Conservation (phyloP, 2,888 invertebrate genomes). For the Brassicogethes aeneus region DNA sequence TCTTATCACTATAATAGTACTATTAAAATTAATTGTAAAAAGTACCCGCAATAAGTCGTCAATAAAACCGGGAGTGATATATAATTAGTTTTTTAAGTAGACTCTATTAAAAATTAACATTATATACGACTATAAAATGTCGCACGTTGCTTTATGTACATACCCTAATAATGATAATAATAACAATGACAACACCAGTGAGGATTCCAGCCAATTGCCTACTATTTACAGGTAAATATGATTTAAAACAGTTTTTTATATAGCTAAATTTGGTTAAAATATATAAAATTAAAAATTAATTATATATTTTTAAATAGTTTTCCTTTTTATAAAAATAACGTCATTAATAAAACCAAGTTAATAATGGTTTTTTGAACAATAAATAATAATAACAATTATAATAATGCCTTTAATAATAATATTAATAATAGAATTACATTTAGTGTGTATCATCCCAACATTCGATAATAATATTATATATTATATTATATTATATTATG, state of each 20-base stretch:
- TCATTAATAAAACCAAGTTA: too few species aligned
- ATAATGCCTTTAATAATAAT: too few species aligned
- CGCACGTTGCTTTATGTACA: slow-evolving; percentile 66
- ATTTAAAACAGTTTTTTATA: too few species aligned
- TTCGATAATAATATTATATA: too few species aligned
- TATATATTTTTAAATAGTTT: too few species aligned
- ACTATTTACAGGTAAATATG: slow-evolving; percentile 83
- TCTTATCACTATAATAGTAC: too few species aligned
- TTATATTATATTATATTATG: too few species aligned
- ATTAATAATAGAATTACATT: too few species aligned
- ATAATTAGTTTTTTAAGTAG: slow-evolving; percentile 28
- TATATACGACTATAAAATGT: slow-evolving; percentile 53
- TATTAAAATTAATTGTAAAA: neutral
- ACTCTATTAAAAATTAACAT: neutral
- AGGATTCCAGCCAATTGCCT: slow-evolving; percentile 76
- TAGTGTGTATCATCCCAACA: too few species aligned
- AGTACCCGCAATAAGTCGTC: slow-evolving; percentile 1
- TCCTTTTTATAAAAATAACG: too few species aligned
- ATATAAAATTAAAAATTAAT: neutral
- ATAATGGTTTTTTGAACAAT: too few species aligned
- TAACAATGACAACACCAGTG: slow-evolving; percentile 73
- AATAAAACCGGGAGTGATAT: slow-evolving; percentile 2
- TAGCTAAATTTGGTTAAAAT: slow-evolving; percentile 2
- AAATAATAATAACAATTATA: too few species aligned
- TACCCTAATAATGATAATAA: slow-evolving; percentile 52